A percentile compares a stretch with the other conserved stretches of the same genome.
phyloP scores from a whole-genome alignment of 2,797 vertebrate species.

The Girardinus metallicus region DNA sequence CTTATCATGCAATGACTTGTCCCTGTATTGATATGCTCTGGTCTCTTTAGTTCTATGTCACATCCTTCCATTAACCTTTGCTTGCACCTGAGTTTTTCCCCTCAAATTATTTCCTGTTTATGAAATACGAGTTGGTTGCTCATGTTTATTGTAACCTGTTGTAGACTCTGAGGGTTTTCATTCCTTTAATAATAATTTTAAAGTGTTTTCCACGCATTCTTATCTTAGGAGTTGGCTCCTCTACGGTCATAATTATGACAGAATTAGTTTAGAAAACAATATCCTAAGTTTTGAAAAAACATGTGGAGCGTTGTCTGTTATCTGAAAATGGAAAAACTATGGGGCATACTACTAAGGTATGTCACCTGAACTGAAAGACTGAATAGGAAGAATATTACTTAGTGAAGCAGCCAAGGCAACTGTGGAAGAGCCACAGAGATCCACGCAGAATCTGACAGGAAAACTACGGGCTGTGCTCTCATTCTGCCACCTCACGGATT shows the following conservation, averaged over 20 bases:
- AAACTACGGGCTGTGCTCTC: background rate
- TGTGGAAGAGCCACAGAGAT: background rate
- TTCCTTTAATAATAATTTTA: background rate
- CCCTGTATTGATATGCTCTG: background rate
- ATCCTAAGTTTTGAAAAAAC: background rate
- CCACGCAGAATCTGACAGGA: background rate
- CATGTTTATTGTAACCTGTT: background rate
- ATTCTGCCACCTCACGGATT: background rate
- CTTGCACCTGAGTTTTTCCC: background rate
- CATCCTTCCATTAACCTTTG: background rate
- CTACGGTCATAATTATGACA: background rate
- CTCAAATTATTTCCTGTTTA: background rate
- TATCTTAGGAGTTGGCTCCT: background rate
- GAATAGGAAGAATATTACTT: background rate
- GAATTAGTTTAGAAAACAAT: background rate
- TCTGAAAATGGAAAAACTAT: background rate
- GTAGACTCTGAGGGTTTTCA: background rate
- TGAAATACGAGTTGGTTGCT: background rate
- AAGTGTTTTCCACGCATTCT: too few species aligned
- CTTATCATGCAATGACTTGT: background rate
- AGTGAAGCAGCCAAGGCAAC: background rate
- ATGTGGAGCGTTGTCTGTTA: background rate
- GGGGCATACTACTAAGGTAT: background rate
- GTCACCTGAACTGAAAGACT: background rate
- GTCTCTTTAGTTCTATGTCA: background rate